phyloP scores from a whole-genome alignment of 2,797 vertebrate genomes.

The Sphaeramia orbicularis region DNA sequence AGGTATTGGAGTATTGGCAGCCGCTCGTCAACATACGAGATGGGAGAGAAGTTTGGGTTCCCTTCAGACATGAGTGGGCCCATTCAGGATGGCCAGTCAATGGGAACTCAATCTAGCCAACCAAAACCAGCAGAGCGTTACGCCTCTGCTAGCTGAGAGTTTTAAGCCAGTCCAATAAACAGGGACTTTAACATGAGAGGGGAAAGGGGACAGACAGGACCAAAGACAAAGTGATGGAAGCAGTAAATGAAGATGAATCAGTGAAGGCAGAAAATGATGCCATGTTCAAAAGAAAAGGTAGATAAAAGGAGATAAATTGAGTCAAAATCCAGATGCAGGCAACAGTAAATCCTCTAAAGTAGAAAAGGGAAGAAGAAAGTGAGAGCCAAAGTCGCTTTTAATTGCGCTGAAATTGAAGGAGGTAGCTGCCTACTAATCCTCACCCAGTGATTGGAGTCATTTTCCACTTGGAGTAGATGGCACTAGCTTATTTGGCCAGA shows the following conservation, averaged over 20 bases:
- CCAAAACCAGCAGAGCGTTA: constrained; percentile 69
- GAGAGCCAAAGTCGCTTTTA: constrained; percentile 86
- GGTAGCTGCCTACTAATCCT: constrained; percentile 80
- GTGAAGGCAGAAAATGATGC: constrained; percentile 32
- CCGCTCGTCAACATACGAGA: constrained; percentile 76
- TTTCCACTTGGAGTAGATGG: constrained; percentile 86
- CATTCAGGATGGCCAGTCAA: constrained; percentile 84
- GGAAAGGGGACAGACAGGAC: constrained; percentile 29
- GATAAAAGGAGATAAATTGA: constrained; percentile 39
- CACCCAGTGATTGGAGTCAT: constrained; percentile 77
- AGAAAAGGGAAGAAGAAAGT: constrained; percentile 49
- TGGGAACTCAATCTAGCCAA: constrained; percentile 84
- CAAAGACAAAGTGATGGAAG: constrained; percentile 16
- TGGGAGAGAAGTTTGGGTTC: constrained; percentile 76
- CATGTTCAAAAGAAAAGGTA: constrained; percentile 7
- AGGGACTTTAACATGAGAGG: constrained; percentile 78
- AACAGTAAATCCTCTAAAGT: constrained; percentile 70
- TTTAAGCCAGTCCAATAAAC: constrained; percentile 80
- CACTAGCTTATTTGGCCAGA: constrained; percentile 79
- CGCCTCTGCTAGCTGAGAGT: constrained; percentile 74
- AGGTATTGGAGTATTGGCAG: constrained; percentile 73
- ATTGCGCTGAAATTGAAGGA: constrained; percentile 88
- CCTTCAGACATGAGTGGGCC: constrained; percentile 82
- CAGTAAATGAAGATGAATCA: constrained; percentile 35
- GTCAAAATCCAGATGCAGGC: constrained; percentile 46